A percentile compares a stretch with the other conserved stretches of the same genome.
Conservation (phyloP, 37 sponge, comb jelly and placozoan species). For the Amphimedon queenslandica region DNA sequence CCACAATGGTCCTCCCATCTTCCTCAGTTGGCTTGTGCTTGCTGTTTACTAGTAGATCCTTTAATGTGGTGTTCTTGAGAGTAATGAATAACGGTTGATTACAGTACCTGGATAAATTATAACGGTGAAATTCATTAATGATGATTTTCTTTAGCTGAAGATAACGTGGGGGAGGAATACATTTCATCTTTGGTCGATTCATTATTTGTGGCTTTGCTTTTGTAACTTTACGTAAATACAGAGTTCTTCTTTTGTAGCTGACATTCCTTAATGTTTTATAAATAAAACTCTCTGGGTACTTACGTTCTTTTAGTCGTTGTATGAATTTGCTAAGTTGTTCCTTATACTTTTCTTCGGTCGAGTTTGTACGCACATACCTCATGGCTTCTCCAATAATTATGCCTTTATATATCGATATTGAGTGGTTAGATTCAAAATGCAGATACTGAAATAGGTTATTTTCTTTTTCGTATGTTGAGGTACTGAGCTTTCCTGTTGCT, state of each 20-base stretch:
- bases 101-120: not conserved
- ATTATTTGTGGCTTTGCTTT: not conserved
- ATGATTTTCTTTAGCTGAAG: not conserved
- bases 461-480: not conserved
- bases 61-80: not conserved
- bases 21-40: not conserved
- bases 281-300: not conserved
- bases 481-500: not conserved
- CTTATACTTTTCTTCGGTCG: not conserved
- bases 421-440: not conserved
- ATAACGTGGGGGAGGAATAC: not conserved
- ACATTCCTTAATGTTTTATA: not conserved
- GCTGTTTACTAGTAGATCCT: not conserved
- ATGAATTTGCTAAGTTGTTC: not conserved
- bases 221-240: not conserved
- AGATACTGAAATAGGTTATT: not conserved
- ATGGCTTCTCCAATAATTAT: not conserved
- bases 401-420: not conserved
- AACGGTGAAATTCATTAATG: not conserved
- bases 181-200: not conserved
- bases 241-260: not conserved
- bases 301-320: not conserved
- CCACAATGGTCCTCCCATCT: not conserved
- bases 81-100: not conserved
- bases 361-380: not conserved